phyloP scores from a whole-genome alignment of 2,888 invertebrate genomes.

The Hylaea fasciaria region DNA sequence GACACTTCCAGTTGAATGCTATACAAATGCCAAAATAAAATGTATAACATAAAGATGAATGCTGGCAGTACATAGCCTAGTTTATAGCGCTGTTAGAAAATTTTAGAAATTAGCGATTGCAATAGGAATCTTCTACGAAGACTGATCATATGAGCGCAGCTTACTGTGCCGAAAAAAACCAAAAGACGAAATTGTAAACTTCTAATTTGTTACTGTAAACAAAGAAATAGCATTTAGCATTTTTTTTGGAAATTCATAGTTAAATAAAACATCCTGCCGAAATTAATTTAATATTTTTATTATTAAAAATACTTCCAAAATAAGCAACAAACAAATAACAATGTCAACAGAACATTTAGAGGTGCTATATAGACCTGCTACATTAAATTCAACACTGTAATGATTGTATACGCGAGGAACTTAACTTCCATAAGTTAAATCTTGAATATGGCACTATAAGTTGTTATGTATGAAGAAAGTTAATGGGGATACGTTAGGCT shows the following conservation, averaged over 20 bases:
- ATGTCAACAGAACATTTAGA: conserved; percentile 76
- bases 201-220: conserved; percentile 37
- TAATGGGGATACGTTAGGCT: conserved; percentile 15
- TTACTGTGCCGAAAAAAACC: conserved; percentile 18
- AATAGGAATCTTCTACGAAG: not conserved
- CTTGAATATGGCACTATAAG: conserved; percentile 62
- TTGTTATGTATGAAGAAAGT: conserved; percentile 43
- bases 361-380: conserved; percentile 69
- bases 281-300: conserved; percentile 73
- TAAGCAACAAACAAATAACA: conserved; percentile 85
- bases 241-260: conserved; percentile 62
- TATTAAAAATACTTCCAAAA: conserved; percentile 82
- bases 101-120: not conserved
- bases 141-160: conserved; percentile 4
- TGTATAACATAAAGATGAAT: conserved; percentile 23
- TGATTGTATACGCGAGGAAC: conserved; percentile 48
- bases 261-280: conserved; percentile 76
- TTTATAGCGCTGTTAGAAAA: not conserved
- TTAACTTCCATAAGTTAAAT: conserved; percentile 40
- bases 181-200: conserved; percentile 14
- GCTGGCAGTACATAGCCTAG: conserved; percentile 16
- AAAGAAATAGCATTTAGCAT: conserved; percentile 58
- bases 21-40: conserved; percentile 57
- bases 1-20: conserved; percentile 18
- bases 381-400: conserved; percentile 68